Base-by-base conservation (phyloP, 1,140 invertebrate genomes). In the Schlechtendalia chinensis region DNA sequence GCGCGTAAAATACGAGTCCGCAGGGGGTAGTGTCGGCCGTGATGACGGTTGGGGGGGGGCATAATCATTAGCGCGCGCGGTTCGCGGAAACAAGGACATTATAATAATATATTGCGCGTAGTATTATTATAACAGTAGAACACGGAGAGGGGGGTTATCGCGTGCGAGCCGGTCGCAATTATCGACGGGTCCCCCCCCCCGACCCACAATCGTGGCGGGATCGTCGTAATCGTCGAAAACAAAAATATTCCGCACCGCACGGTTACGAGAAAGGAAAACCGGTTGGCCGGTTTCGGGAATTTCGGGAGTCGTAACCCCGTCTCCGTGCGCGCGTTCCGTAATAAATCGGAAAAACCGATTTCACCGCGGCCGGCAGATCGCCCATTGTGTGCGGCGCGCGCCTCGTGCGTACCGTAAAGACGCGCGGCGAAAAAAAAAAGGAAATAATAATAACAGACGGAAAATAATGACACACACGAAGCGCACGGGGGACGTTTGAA, bases 71-170 rank as follows among this genome's bases (percentile, higher is more conserved):
- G 71, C 71, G 71, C 50, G 50, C 50, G 71, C 53, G 47, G 47
- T 69, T 69, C 67, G 67, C 67, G 67, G 67, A 69, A 69, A 69
- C 67, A 69, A 69, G 67, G 67, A 69, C 67, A 50, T 69, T 69
- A 69, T 69, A 69, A 69, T 69, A 69, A 69, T 69, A 50, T 69
- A 69, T 69, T 24, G 6, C 17, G 59, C 27, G 59, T 39, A 24
- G 12, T 50, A 50, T n/a, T n/a, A n/a, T n/a, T n/a, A 50, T 50
- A 50, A 50, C 12, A 50, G 47, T 50, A 50, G 8, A 12, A 50
- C 47, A 11, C 47, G 47, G 12, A 4, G 47, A 11, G 47, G 12
- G 47, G 47, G 32, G 32, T 39, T 59, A 14, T 16, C 8, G 59
- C 11, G 58, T 29, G 29, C 63, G 32, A 29, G 29, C 29, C 32